Percentiles rank a stretch among this genome's conserved stretches.
These are phyloP conservation scores for Monarcha castaneiventris DNA, from an alignment of 2,113 vertebrate species.

Conservation along the genomic window DNA sequence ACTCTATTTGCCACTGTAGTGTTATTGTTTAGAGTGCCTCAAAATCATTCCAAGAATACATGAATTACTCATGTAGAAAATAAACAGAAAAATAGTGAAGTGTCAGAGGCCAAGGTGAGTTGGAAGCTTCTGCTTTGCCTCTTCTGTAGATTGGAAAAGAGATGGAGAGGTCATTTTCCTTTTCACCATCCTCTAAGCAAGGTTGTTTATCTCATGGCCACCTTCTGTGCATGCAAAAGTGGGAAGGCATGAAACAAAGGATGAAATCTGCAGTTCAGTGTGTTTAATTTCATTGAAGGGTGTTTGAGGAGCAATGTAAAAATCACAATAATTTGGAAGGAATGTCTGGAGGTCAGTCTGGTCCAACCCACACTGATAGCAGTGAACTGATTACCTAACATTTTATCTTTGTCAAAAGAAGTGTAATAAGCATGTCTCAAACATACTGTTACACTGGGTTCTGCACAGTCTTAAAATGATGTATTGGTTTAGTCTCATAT, in stretches of 20 bases:
- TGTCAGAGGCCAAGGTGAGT: background rate
- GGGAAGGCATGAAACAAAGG: background rate
- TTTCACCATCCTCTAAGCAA: background rate
- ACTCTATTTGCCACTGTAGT: background rate
- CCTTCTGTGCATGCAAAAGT: background rate
- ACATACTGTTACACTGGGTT: background rate
- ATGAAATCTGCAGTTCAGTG: background rate
- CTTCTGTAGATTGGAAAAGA: background rate
- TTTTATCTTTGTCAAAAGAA: background rate
- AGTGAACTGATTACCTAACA: background rate
- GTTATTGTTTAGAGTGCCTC: background rate
- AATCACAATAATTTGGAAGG: background rate
- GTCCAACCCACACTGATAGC: background rate
- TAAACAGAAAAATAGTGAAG: background rate
- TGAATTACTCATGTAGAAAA: background rate
- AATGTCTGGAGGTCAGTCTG: background rate
- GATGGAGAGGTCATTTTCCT: background rate
- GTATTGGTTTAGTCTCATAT: background rate
- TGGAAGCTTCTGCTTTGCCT: background rate
- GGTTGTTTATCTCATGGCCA: background rate
- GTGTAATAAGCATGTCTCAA: accelerated
- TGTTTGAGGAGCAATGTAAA: background rate
- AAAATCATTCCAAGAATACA: background rate
- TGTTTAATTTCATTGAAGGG: background rate
- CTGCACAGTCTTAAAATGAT: background rate